Conservation (phyloP, 2,797 vertebrate genomes). For the Rhinoraja longicauda region DNA sequence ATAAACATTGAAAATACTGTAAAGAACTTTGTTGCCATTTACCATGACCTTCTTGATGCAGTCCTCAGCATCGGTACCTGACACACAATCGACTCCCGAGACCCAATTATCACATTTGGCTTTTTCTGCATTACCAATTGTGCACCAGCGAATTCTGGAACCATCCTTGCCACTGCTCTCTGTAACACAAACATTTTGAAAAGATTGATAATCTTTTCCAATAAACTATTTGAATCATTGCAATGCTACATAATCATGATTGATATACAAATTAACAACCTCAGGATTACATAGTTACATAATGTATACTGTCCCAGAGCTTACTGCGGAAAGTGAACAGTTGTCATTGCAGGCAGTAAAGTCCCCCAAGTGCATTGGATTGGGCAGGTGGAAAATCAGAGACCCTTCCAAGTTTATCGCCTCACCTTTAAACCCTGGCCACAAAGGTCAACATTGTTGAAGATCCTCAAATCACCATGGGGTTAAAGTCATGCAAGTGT, state of each 20-base stretch:
- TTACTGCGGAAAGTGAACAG: background rate
- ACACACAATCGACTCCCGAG: slow-evolving; percentile 56
- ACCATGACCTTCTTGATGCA: slow-evolving; percentile 84
- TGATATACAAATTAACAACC: background rate
- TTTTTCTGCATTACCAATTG: slow-evolving; percentile 64
- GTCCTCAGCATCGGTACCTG: slow-evolving; percentile 55
- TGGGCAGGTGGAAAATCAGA: background rate
- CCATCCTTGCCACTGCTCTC: background rate
- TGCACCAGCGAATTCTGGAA: slow-evolving; percentile 69
- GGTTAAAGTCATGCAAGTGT: background rate
- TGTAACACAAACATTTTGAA: background rate
- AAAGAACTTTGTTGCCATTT: slow-evolving; percentile 39
- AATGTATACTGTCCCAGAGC: background rate
- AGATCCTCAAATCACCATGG: background rate
- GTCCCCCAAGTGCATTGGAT: background rate
- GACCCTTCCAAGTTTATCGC: background rate
- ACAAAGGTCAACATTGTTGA: background rate
- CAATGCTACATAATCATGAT: background rate
- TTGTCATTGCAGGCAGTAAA: background rate
- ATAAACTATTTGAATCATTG: background rate
- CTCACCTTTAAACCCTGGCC: background rate
- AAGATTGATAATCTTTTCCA: background rate
- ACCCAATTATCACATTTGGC: slow-evolving; percentile 78
- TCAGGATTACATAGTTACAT: background rate
- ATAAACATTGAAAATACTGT: background rate